These are phyloP conservation scores for Piprites chloris DNA, from an alignment of 2,113 vertebrate genomes.

Conservation along the genomic window DNA sequence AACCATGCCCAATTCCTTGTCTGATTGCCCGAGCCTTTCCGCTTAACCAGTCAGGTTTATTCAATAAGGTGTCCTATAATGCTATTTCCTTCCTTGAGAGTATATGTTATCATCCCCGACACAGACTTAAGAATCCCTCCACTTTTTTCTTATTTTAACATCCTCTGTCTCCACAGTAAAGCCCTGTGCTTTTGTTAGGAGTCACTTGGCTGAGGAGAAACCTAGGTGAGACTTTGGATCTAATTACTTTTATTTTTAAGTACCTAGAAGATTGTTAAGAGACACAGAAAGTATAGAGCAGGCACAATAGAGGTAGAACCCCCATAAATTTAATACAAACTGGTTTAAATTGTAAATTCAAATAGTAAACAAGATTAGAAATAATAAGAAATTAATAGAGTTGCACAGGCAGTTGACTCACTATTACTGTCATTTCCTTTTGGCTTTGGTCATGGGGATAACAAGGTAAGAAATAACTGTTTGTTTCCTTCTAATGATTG, in stretches of 20 bases:
- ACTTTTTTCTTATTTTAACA: conserved; percentile 2
- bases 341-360: not conserved
- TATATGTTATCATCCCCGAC: conserved; percentile 34
- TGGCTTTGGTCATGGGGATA: conserved; percentile 42
- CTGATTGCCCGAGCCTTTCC: conserved; percentile 45
- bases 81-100: conserved; percentile 52
- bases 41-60: conserved; percentile 51
- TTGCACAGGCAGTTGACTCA: not conserved
- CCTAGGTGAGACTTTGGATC: not conserved
- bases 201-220: not conserved
- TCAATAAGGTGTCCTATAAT: conserved; percentile 60
- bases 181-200: not conserved
- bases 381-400: conserved; percentile 33
- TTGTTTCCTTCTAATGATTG: conserved; percentile 51
- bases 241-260: not conserved
- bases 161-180: not conserved
- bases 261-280: not conserved
- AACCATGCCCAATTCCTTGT: conserved; percentile 32
- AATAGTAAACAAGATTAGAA: conserved; percentile 36
- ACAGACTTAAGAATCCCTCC: conserved; percentile 12
- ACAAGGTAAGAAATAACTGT: conserved; percentile 57
- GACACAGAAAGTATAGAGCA: not conserved
- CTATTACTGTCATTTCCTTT: conserved; percentile 46
- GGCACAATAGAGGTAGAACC: not conserved
- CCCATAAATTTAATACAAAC: not conserved